phyloP scores from a whole-genome alignment of 2,113 vertebrate species.

The Alligator mississippiensis region DNA sequence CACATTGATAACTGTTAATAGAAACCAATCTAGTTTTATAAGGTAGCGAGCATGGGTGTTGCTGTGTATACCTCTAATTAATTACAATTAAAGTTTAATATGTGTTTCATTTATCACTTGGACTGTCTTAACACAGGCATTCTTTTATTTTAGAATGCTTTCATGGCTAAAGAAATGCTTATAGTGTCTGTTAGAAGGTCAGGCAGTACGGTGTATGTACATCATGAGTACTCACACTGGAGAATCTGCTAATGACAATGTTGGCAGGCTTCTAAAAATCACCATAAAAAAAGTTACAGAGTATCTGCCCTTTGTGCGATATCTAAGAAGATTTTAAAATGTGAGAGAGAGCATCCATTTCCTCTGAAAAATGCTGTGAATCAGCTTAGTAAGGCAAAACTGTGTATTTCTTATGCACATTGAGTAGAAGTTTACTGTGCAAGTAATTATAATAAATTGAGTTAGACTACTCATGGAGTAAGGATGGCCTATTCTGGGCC shows the following conservation, averaged over 20 bases:
- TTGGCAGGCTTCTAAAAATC: neutral
- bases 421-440: neutral
- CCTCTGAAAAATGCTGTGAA: neutral
- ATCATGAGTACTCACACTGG: neutral
- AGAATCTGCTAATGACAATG: neutral
- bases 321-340: neutral
- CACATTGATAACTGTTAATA: constrained; percentile 60
- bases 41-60: neutral
- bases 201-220: neutral
- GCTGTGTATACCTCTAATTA: constrained; percentile 45
- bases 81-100: constrained; percentile 53
- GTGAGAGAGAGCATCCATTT: neutral
- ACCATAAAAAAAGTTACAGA: neutral
- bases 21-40: constrained; percentile 43
- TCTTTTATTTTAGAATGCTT: constrained; percentile 10
- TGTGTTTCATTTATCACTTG: constrained; percentile 46
- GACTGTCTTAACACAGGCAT: neutral
- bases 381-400: neutral
- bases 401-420: neutral
- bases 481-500: neutral
- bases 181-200: constrained; percentile 9
- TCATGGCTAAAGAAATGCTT: neutral
- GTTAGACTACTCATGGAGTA: constrained; percentile 23
- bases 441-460: constrained; percentile 35
- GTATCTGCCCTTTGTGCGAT: neutral